Evolutionary conservation across 2,113 vertebrate genomes (phyloP), one percentile per base, ranked within the genome.

Genomic region (Neodon shergylaensis): DNA sequence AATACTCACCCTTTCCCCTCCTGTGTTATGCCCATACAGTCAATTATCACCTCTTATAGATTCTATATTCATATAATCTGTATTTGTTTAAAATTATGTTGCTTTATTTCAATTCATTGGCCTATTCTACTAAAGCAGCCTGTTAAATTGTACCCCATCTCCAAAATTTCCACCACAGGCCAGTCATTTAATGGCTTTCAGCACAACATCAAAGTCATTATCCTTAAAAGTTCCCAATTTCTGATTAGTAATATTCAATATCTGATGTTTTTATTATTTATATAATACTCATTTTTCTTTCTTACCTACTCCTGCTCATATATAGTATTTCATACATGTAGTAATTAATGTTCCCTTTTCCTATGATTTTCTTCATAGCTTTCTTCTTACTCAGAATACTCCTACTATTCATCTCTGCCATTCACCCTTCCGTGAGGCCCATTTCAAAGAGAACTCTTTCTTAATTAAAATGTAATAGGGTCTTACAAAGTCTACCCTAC

Each of bases 361-460:
- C 36, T 39, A 83, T 28, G 54, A 14, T 61, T 84, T 90, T 54
- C 12, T 79, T 77, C 5, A 54, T 81, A 87, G 72, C 2, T 83
- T 93, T 81, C 58, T 83, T 91, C 70, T 91, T 39, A 91, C 5
- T 90, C 91, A 83, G 36, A 95, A 79, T 90, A 36, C 22, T 54
- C 11, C 36, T 82, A 61, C 31, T 16, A 49, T 33, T 44, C 88
- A 26, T 83, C 31, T 79, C 39, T 70, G 28, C 49, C 47, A 77
- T 76, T 42, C 68, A 52, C 36, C 6, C n/a, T 68, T 87, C 26
- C 54, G 19, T 8, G 74, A 87, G n/a, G 36, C 1, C 65, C 22
- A 79, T 68, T 87, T 96, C 74, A 92, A 93, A 91, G 24, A 26
- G 42, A 42, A 47, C 8, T 7, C 88, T 83, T 90, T 74, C 83